Conservation (phyloP, 2,113 vertebrate genomes). For the Caretta caretta region DNA sequence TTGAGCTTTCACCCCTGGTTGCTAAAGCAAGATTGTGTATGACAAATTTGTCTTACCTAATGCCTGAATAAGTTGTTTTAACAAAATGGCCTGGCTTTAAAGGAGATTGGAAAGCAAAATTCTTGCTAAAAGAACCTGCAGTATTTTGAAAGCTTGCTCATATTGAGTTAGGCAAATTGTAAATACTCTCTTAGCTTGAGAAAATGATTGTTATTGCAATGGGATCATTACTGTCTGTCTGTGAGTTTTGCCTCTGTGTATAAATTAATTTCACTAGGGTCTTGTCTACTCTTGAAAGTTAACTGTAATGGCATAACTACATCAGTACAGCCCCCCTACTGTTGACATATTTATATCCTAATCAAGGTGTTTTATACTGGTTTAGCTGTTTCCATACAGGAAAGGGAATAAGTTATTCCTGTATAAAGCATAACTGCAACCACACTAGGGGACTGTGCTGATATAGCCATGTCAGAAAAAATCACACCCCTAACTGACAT, state of each 20-base stretch:
- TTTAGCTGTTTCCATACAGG: not conserved
- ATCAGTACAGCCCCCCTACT: not conserved
- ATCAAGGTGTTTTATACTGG: not conserved
- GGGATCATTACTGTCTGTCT: fast-evolving
- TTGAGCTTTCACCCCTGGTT: not conserved
- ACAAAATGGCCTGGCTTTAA: not conserved
- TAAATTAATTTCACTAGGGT: not conserved
- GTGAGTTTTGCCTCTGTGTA: not conserved
- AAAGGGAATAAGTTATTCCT: not conserved
- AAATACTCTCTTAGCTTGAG: not conserved
- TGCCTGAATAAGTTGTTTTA: fast-evolving
- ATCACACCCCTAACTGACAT: not conserved
- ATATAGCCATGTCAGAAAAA: too few species aligned
- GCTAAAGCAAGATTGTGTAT: not conserved
- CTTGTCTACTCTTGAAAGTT: fast-evolving
- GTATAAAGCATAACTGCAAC: too few species aligned
- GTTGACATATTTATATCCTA: not conserved
- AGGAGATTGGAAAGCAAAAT: not conserved
- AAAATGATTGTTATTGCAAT: fast-evolving
- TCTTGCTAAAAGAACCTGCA: fast-evolving
- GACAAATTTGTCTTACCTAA: not conserved
- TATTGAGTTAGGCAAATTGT: fast-evolving
- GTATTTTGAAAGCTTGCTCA: not conserved
- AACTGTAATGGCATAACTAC: not conserved
- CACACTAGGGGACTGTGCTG: too few species aligned